phyloP scores from a whole-genome alignment of 2,888 invertebrate genomes.

The Norana najaformis region DNA sequence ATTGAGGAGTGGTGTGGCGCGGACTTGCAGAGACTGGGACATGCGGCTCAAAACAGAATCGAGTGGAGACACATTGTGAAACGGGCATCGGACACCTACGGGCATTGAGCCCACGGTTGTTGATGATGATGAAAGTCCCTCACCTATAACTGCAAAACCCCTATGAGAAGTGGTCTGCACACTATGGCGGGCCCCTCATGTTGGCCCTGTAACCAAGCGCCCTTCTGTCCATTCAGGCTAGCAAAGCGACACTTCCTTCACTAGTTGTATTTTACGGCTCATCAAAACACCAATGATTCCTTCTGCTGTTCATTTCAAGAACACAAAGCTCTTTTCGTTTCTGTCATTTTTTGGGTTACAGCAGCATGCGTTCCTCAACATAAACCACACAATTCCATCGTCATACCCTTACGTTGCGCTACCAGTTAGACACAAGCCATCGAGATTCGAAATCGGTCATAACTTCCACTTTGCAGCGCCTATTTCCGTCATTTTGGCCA shows the following conservation, averaged over 20 bases:
- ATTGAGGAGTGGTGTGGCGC: no score
- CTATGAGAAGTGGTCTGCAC: no score
- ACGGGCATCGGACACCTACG: no score
- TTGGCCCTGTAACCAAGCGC: neutral
- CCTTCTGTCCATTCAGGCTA: neutral
- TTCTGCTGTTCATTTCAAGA: neutral
- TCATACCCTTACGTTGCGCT: neutral
- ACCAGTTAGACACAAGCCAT: neutral
- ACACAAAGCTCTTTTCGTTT: neutral
- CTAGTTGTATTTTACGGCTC: neutral
- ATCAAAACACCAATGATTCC: neutral
- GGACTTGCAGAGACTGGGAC: no score
- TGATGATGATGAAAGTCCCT: no score
- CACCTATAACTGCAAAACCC: no score
- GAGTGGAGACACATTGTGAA: no score
- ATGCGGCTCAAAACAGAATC: no score
- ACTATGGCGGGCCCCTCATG: no score
- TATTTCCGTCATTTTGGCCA: neutral
- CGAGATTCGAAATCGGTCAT: neutral
- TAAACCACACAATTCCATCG: neutral
- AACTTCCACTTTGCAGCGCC: neutral
- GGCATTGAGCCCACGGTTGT: no score
- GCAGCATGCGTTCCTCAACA: neutral
- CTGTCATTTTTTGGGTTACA: neutral
- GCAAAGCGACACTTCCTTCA: neutral